Percentiles rank a stretch among this genome's conserved stretches.
phyloP scores from a whole-genome alignment of 2,113 vertebrate species.

The Cariama cristata region DNA sequence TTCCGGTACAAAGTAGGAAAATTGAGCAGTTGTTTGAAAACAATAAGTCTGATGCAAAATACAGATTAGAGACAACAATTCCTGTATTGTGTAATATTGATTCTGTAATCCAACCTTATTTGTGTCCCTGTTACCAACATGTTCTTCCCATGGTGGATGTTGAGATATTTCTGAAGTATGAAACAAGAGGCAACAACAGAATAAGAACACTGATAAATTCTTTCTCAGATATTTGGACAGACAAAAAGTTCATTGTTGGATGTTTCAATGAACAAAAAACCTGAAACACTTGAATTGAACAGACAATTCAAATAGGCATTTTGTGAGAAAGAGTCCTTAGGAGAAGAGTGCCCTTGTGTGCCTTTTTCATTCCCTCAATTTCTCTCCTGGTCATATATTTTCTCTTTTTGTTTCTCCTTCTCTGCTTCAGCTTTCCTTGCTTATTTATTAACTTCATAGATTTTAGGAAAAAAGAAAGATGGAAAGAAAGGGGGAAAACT shows the following conservation, averaged over 20 bases:
- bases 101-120: neutral
- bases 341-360: neutral
- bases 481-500: neutral
- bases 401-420: neutral
- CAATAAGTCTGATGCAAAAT: neutral
- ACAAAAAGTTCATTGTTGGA: neutral
- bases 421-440: neutral
- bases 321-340: neutral
- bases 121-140: neutral
- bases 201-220: neutral
- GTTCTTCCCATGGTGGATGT: neutral
- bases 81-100: neutral
- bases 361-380: accelerated
- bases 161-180: neutral
- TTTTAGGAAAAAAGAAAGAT: neutral
- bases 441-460: neutral
- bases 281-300: neutral
- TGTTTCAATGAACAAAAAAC: neutral
- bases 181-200: neutral
- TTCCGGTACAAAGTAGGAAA: neutral
- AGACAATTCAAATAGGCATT: neutral
- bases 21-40: neutral
- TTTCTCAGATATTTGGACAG: neutral
- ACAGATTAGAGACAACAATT: neutral
- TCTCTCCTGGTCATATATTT: neutral